Conservation (phyloP, 2,888 invertebrate genomes). For the Heliconius aoede region DNA sequence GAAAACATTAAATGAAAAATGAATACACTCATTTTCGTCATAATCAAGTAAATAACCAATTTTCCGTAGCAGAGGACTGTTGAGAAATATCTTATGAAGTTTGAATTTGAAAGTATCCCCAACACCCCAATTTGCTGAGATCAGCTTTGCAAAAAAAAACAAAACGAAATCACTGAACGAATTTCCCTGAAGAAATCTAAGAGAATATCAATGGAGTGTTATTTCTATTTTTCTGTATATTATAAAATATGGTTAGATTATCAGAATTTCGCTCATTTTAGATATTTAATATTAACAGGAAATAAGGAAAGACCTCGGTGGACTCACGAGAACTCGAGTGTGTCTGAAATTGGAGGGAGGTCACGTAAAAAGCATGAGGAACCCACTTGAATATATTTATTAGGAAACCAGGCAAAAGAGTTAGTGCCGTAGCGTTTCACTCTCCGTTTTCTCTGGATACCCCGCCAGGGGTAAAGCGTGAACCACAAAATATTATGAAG, state of each 20-base stretch:
- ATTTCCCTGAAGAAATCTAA: constrained; percentile 45
- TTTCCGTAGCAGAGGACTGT: neutral
- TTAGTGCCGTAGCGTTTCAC: too few relatives aligned
- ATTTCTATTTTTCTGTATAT: constrained; percentile 7
- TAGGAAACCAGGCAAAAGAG: too few relatives aligned
- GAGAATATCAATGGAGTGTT: constrained; percentile 31
- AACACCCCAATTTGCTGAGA: constrained; percentile 35
- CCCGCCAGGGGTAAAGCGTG: too few relatives aligned
- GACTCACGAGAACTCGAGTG: too few relatives aligned
- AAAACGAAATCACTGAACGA: constrained; percentile 37
- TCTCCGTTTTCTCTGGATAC: too few relatives aligned
- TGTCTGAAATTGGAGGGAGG: too few relatives aligned
- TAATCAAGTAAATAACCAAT: constrained; percentile 9
- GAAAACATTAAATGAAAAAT: neutral
- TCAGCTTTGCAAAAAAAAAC: constrained; percentile 33
- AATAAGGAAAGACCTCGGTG: too few relatives aligned
- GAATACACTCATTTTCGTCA: neutral
- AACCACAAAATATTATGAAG: too few relatives aligned
- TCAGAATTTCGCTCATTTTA: too few relatives aligned
- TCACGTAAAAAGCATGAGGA: too few relatives aligned
- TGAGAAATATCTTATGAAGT: constrained; percentile 34
- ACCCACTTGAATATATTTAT: too few relatives aligned
- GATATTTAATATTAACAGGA: too few relatives aligned
- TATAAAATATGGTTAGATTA: neutral
- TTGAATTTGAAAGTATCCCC: constrained; percentile 38